Evolutionary conservation across 2,113 vertebrate species (phyloP).

Genomic region (Thinocorus orbignyianus): DNA sequence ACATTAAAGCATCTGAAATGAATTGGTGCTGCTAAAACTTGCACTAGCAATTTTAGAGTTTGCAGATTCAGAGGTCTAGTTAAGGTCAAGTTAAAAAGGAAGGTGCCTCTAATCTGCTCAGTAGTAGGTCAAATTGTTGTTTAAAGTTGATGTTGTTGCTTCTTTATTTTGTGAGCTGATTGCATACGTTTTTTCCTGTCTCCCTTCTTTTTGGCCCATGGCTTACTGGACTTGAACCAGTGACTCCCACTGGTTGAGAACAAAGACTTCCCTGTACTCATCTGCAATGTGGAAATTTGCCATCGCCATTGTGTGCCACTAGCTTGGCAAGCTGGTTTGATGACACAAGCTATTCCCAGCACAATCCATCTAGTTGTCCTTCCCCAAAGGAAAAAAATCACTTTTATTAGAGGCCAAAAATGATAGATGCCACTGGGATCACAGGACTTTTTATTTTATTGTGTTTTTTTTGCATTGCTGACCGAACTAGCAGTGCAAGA

Average conservation of each 20-base stretch:
- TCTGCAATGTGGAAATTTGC: not conserved
- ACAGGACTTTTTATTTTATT: not conserved
- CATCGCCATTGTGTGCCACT: not conserved
- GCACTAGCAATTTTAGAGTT: not conserved
- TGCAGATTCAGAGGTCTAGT: not conserved
- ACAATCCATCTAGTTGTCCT: slow-evolving; percentile 15
- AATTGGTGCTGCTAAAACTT: not conserved
- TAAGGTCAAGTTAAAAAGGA: not conserved
- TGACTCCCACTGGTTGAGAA: not conserved
- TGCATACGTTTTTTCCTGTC: not conserved
- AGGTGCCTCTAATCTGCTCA: not conserved
- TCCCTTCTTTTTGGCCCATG: not conserved
- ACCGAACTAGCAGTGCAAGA: not conserved
- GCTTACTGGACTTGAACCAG: not conserved
- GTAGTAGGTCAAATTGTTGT: not conserved
- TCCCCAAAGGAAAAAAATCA: slow-evolving; percentile 4
- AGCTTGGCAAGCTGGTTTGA: slow-evolving; percentile 2
- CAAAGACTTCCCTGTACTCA: not conserved
- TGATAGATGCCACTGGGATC: not conserved
- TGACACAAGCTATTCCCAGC: not conserved
- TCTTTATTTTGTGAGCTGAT: not conserved
- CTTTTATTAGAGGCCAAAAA: slow-evolving; percentile 39
- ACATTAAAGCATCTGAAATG: not conserved
- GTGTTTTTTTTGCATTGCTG: not conserved
- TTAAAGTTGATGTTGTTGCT: not conserved